phyloP scores from a whole-genome alignment of 2,888 invertebrate genomes.

The Drosophila atripex region DNA sequence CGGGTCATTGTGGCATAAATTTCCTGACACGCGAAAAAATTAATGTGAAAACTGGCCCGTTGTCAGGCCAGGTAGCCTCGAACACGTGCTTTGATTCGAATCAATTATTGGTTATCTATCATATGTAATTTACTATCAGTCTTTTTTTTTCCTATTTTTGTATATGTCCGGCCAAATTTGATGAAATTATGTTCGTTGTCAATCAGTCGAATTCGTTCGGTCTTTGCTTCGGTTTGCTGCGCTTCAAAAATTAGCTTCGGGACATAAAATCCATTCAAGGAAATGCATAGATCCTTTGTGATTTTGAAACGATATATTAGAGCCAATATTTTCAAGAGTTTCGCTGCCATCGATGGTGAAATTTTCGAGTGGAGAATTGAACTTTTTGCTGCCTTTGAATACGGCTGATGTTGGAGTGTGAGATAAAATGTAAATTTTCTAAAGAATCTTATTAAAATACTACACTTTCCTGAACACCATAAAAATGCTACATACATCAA shows the following conservation, averaged over 20 bases:
- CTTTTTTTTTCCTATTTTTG: constrained; percentile 27
- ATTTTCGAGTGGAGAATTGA: constrained; percentile 11
- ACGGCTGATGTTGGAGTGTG: constrained; percentile 50
- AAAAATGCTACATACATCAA: neutral
- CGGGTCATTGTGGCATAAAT: constrained; percentile 37
- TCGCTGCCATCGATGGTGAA: constrained; percentile 18
- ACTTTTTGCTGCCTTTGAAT: constrained; percentile 48
- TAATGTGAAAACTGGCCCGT: constrained; percentile 2
- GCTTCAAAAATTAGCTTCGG: constrained; percentile 4
- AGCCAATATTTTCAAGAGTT: constrained; percentile 35
- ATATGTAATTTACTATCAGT: constrained; percentile 48
- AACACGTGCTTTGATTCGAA: constrained; percentile 40
- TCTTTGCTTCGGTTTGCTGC: constrained; percentile 18
- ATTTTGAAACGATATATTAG: constrained; percentile 32
- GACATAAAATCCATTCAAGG: constrained; percentile 28
- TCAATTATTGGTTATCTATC: constrained; percentile 50
- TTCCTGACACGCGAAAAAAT: constrained; percentile 4
- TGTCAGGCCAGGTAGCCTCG: constrained; percentile 29
- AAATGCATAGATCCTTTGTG: constrained; percentile 62
- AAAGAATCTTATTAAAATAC: neutral
- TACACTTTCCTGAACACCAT: neutral
- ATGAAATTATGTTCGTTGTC: constrained; percentile 7
- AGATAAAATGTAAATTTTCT: neutral
- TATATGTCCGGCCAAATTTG: neutral
- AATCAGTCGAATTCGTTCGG: constrained; percentile 20